Evolutionary conservation across 2,888 invertebrate genomes (phyloP).

Genomic region (Heliconius cydno): DNA sequence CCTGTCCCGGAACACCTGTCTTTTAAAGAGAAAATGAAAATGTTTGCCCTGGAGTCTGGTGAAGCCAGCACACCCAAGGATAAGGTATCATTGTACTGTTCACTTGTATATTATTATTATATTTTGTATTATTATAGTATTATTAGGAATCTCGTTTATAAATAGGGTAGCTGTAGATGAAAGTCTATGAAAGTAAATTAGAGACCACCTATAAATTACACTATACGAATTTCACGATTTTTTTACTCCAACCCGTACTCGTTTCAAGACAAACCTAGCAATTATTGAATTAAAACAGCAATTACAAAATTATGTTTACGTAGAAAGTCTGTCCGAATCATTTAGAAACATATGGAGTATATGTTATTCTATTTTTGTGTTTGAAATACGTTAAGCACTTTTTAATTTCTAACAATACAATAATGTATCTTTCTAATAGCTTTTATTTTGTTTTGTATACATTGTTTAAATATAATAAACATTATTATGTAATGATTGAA

Average conservation of each 20-base stretch:
- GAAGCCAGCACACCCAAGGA: slow-evolving; percentile 96
- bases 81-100: slow-evolving; percentile 77
- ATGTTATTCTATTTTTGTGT: too few species aligned
- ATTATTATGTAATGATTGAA: background rate
- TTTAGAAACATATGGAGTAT: background rate
- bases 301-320: background rate
- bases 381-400: background rate
- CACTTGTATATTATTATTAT: background rate
- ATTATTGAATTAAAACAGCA: background rate
- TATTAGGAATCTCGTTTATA: background rate
- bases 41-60: slow-evolving; percentile 98
- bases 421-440: background rate
- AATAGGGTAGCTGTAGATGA: too few species aligned
- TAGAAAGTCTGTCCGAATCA: background rate
- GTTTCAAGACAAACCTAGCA: background rate
- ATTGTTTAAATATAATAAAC: background rate
- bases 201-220: background rate
- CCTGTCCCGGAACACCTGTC: slow-evolving; percentile 95
- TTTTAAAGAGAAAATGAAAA: slow-evolving; percentile 99
- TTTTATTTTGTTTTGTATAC: background rate
- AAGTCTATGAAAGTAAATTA: background rate
- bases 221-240: background rate
- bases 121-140: background rate
- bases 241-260: background rate
- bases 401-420: background rate